Percentiles rank a stretch among this genome's conserved stretches.
phyloP scores from a whole-genome alignment of 2,113 vertebrate species.

The Protobothrops flavoviridis region DNA sequence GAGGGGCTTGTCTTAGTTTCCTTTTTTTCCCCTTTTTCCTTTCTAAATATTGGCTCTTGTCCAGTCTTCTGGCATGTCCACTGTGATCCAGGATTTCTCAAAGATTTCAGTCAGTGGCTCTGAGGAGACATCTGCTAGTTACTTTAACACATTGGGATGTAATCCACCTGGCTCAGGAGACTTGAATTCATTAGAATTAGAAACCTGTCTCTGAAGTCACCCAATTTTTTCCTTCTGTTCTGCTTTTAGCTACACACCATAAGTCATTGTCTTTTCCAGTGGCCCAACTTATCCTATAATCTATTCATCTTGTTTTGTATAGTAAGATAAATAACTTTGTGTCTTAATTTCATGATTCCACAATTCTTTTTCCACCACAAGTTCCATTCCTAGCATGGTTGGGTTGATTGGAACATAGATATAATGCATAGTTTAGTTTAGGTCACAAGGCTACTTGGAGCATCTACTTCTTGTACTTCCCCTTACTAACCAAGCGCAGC shows the following conservation, averaged over 20 bases:
- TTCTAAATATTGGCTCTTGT: too few relatives aligned
- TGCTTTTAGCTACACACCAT: background rate
- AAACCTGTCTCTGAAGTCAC: background rate
- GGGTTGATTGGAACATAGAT: background rate
- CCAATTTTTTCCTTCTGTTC: background rate
- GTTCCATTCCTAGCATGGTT: background rate
- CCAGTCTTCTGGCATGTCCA: too few relatives aligned
- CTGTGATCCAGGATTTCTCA: too few relatives aligned
- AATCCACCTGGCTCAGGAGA: too few relatives aligned
- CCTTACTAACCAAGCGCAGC: background rate
- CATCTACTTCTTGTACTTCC: background rate
- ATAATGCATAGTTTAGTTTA: background rate
- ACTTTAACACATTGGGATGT: too few relatives aligned
- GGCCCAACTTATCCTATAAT: background rate
- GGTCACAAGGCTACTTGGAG: background rate
- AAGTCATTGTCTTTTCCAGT: constrained; percentile 16
- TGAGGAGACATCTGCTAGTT: too few relatives aligned
- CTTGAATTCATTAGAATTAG: background rate
- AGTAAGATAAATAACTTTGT: background rate
- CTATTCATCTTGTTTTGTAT: background rate
- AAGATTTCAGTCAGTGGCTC: too few relatives aligned
- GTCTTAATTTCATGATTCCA: background rate
- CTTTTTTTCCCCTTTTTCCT: too few relatives aligned
- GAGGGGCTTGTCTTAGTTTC: too few relatives aligned
- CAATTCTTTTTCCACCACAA: background rate